phyloP scores from a whole-genome alignment of 2,888 invertebrate species.

The Laspeyria flexula region DNA sequence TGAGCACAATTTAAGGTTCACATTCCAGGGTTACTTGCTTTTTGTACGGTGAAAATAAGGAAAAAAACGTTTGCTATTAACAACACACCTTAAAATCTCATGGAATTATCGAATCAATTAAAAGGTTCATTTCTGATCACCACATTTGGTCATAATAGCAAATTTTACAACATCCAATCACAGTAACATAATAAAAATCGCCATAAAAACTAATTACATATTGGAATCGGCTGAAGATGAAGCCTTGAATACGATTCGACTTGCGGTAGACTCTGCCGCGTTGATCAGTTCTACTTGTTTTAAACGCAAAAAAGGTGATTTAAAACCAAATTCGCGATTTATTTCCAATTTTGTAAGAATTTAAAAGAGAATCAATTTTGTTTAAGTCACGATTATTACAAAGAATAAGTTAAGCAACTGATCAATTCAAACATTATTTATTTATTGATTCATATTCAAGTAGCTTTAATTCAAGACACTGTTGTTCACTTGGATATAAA shows the following conservation, averaged over 20 bases:
- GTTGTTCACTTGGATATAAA: too few species aligned
- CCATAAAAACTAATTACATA: constrained; percentile 48
- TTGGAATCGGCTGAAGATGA: constrained; percentile 31
- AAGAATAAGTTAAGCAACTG: too few species aligned
- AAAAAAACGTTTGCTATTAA: not conserved
- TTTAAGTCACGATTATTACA: not conserved
- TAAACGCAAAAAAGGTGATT: constrained; percentile 9
- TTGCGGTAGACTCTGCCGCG: constrained; percentile 24
- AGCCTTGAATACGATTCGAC: constrained; percentile 39
- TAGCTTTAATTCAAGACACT: too few species aligned
- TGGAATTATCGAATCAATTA: constrained; percentile 33
- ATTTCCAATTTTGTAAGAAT: not conserved
- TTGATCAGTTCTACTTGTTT: constrained; percentile 16
- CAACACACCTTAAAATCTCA: constrained; percentile 13
- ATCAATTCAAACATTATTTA: too few species aligned
- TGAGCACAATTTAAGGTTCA: too few species aligned
- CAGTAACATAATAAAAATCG: constrained; percentile 46
- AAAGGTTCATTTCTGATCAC: constrained; percentile 35
- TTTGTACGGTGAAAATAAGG: too few species aligned
- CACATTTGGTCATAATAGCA: constrained; percentile 38
- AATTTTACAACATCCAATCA: constrained; percentile 51
- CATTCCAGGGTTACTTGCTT: too few species aligned
- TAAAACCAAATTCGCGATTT: not conserved
- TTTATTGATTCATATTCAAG: too few species aligned
- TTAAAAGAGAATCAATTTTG: not conserved